phyloP scores from a whole-genome alignment of 2,797 vertebrate genomes.

The Hozukius guyotensis region DNA sequence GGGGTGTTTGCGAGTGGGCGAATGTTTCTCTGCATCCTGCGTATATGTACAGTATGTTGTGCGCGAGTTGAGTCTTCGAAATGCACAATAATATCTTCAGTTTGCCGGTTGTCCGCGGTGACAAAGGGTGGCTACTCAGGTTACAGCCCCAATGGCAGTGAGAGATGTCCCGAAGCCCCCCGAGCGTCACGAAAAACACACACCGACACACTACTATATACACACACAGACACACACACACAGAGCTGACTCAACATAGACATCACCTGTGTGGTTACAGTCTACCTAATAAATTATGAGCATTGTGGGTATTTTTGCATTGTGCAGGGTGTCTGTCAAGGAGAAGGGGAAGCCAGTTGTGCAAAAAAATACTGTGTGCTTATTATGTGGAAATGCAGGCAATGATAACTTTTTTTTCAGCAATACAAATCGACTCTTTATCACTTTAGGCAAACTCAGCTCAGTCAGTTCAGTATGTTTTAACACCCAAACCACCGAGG shows the following conservation, averaged over 20 bases:
- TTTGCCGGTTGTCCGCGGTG: slow-evolving; percentile 33
- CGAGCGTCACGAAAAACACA: slow-evolving; percentile 17
- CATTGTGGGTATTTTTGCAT: slow-evolving; percentile 40
- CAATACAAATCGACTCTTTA: slow-evolving; percentile 21
- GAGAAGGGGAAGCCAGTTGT: slow-evolving; percentile 43
- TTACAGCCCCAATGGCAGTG: slow-evolving; percentile 38
- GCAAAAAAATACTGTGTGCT: slow-evolving; percentile 49
- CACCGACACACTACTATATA: background rate
- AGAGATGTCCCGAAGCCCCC: slow-evolving; percentile 25
- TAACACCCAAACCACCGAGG: slow-evolving; percentile 34
- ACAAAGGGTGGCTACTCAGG: slow-evolving; percentile 51
- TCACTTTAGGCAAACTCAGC: slow-evolving; percentile 39
- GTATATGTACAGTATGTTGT: slow-evolving; percentile 23
- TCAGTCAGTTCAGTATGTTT: slow-evolving; percentile 38
- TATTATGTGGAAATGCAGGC: slow-evolving; percentile 44
- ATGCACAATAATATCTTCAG: slow-evolving; percentile 47
- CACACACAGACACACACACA: background rate
- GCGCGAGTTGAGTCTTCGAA: slow-evolving; percentile 17
- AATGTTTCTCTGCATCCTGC: slow-evolving; percentile 63
- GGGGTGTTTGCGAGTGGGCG: slow-evolving; percentile 73
- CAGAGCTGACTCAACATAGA: slow-evolving; percentile 28
- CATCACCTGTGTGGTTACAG: slow-evolving; percentile 21
- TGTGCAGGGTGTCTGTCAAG: slow-evolving; percentile 38
- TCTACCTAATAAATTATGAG: slow-evolving; percentile 46
- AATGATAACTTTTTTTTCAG: slow-evolving; percentile 2